A percentile compares a stretch with the other conserved stretches of the same genome.
These are phyloP conservation scores for Dipodomys spectabilis DNA, from an alignment of 2,113 vertebrate genomes.

Conservation along the genomic window DNA sequence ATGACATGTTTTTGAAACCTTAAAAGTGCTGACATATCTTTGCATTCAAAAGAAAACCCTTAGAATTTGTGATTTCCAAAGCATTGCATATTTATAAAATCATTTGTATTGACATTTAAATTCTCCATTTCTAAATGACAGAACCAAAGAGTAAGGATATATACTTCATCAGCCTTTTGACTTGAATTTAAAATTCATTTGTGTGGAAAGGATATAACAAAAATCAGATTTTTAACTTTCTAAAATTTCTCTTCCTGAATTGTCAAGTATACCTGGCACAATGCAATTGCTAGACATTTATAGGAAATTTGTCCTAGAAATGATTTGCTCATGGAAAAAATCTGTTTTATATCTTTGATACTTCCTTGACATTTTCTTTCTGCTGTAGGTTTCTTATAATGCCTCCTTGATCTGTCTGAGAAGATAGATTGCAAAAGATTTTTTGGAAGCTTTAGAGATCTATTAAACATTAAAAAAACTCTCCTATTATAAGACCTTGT, in stretches of 20 bases:
- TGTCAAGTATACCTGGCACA: conserved; percentile 56
- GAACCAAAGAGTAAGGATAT: conserved; percentile 58
- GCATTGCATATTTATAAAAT: conserved; percentile 72
- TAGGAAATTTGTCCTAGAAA: conserved; percentile 71
- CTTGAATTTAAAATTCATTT: conserved; percentile 58
- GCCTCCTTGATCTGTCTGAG: conserved; percentile 70
- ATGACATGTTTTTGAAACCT: conserved; percentile 64
- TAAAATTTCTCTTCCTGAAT: conserved; percentile 52
- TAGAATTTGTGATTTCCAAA: conserved; percentile 60
- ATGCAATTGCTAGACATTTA: conserved; percentile 66
- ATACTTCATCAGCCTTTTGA: conserved; percentile 59
- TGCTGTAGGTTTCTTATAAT: conserved; percentile 76
- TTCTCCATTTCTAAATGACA: conserved; percentile 61
- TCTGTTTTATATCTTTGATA: conserved; percentile 72
- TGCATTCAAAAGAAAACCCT: conserved; percentile 51
- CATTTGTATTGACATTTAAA: conserved; percentile 72
- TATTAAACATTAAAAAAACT: conserved; percentile 56
- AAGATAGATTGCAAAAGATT: conserved; percentile 54
- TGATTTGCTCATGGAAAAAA: conserved; percentile 51
- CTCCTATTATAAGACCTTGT: not conserved
- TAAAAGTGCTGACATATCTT: conserved; percentile 58
- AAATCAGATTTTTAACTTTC: conserved; percentile 56
- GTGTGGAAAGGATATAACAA: not conserved
- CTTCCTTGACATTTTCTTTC: conserved; percentile 75
- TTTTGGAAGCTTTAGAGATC: conserved; percentile 46